Evolutionary conservation across 2,113 vertebrate genomes (phyloP).

Genomic region (Sorex fumeus): DNA sequence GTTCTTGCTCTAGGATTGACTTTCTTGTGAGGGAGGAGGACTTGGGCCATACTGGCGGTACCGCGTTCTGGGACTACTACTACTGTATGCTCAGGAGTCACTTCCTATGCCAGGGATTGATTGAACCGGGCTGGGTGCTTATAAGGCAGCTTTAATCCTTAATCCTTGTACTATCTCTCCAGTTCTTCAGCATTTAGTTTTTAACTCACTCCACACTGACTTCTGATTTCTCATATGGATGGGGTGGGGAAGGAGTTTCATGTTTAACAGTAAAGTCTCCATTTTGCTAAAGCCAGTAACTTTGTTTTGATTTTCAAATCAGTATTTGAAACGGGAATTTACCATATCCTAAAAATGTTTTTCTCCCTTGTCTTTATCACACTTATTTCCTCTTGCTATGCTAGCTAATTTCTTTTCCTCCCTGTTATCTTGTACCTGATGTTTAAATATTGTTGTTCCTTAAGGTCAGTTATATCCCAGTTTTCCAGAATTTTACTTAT

Average conservation of each 20-base stretch:
- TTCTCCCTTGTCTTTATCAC: slow-evolving; percentile 29
- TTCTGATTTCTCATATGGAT: not conserved
- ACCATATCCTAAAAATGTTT: slow-evolving; percentile 31
- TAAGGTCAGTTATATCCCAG: not conserved
- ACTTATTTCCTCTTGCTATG: slow-evolving; percentile 20
- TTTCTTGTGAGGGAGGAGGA: too few relatives aligned
- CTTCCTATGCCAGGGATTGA: too few relatives aligned
- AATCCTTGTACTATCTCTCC: too few relatives aligned
- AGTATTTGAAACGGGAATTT: slow-evolving; percentile 18
- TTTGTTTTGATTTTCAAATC: slow-evolving; percentile 24
- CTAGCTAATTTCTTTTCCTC: slow-evolving; percentile 20
- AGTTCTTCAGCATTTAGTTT: slow-evolving; percentile 7
- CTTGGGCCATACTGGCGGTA: too few relatives aligned
- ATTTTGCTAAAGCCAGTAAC: slow-evolving; percentile 7
- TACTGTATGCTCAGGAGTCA: too few relatives aligned
- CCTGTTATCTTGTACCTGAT: not conserved
- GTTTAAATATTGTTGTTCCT: slow-evolving; percentile 57
- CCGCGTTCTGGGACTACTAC: too few relatives aligned
- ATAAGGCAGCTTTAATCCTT: too few relatives aligned
- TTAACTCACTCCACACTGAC: slow-evolving; percentile 24
- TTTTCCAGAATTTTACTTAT: slow-evolving; percentile 60
- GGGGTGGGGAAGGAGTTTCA: not conserved
- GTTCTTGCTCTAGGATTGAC: not conserved
- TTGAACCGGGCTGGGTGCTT: too few relatives aligned
- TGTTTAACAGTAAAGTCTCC: slow-evolving; percentile 13